phyloP scores from a whole-genome alignment of 2,888 invertebrate genomes.

The Conops quadrifasciatus region DNA sequence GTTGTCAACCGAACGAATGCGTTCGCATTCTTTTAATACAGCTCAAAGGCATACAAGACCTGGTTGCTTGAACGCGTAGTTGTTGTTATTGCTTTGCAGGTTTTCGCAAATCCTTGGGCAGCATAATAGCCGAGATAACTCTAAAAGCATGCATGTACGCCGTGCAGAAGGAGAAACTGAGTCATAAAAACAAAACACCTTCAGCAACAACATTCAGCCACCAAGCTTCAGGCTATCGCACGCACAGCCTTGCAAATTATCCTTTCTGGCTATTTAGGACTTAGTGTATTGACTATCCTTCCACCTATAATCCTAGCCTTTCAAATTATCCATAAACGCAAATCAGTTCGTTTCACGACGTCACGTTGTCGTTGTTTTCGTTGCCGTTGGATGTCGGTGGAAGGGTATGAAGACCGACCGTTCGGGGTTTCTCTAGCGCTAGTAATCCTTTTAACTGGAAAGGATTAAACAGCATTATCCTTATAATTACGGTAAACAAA shows the following conservation, averaged over 20 bases:
- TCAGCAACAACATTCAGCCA: too few relatives aligned
- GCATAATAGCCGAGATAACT: neutral
- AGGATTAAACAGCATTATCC: slow-evolving; percentile 59
- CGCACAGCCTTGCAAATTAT: slow-evolving; percentile 49
- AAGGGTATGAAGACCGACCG: too few relatives aligned
- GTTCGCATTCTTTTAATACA: slow-evolving; percentile 47
- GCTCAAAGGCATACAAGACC: slow-evolving; percentile 50
- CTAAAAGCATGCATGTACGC: neutral
- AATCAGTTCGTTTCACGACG: neutral
- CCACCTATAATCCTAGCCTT: slow-evolving; percentile 43
- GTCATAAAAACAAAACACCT: slow-evolving; percentile 61
- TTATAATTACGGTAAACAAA: slow-evolving; percentile 62
- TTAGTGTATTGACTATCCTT: slow-evolving; percentile 46
- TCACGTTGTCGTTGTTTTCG: too few relatives aligned
- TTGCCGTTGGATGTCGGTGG: too few relatives aligned
- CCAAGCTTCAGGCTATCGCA: slow-evolving; percentile 28
- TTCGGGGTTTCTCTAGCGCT: neutral
- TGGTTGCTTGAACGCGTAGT: slow-evolving; percentile 51
- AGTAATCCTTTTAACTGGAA: slow-evolving; percentile 55
- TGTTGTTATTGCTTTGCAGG: slow-evolving; percentile 32
- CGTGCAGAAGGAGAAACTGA: slow-evolving; percentile 55
- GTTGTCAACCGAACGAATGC: slow-evolving; percentile 15
- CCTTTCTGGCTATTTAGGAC: slow-evolving; percentile 44
- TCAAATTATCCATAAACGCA: slow-evolving; percentile 49
- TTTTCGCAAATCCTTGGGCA: slow-evolving; percentile 34